Evolutionary conservation across 2,113 vertebrate genomes (phyloP).

Genomic region (Lamprologus sp.): DNA sequence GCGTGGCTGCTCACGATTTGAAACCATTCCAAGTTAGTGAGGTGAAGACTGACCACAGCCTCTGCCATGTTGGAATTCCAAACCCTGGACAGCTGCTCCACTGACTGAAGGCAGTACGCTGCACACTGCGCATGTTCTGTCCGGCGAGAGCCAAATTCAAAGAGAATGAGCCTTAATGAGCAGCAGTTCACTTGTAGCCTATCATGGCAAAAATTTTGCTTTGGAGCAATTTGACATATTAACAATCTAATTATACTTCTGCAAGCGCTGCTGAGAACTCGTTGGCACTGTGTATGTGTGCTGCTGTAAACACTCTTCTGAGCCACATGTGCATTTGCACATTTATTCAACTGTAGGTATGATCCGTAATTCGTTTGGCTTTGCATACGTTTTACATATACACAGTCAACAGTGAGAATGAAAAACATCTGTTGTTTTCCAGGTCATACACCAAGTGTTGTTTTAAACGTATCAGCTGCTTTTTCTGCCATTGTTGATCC

Average conservation of each 20-base stretch:
- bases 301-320: not conserved
- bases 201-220: not conserved
- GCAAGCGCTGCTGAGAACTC: not conserved
- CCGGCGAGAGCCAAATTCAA: constrained; percentile 91
- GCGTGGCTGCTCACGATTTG: constrained; percentile 84
- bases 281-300: not conserved
- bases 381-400: not conserved
- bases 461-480: not conserved
- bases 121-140: constrained; percentile 87
- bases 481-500: not conserved
- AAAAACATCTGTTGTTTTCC: not conserved
- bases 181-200: not conserved
- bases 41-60: constrained; percentile 92
- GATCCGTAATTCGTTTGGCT: not conserved
- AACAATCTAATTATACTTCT: not conserved
- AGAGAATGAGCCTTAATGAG: constrained; percentile 64
- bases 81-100: constrained; percentile 96
- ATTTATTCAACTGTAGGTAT: not conserved
- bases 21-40: constrained; percentile 97
- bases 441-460: not conserved
- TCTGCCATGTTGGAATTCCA: constrained; percentile 99
- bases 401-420: not conserved
- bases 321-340: not conserved
- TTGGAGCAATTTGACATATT: not conserved
- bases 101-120: constrained; percentile 82